Evolutionary conservation across 2,113 vertebrate species (phyloP).

Genomic region (Macquaria australasica): DNA sequence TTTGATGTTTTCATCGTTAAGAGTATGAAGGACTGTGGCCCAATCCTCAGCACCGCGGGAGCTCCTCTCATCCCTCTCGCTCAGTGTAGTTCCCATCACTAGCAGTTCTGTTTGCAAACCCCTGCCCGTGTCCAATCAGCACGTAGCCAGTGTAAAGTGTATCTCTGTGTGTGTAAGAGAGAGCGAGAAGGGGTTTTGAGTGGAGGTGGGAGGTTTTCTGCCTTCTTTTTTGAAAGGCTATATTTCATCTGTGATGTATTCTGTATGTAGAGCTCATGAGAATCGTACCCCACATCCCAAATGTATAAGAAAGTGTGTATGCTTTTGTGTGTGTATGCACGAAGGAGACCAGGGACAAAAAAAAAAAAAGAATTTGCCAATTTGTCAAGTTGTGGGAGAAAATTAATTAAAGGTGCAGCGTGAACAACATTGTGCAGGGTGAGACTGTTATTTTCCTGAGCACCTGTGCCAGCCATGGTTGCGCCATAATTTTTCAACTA

Average conservation of each 20-base stretch:
- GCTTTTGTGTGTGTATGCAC: neutral
- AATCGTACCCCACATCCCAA: conserved; percentile 21
- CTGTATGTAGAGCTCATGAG: conserved; percentile 45
- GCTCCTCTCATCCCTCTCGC: conserved; percentile 65
- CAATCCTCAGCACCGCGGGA: conserved; percentile 71
- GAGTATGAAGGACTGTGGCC: conserved; percentile 61
- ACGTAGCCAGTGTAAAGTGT: conserved; percentile 45
- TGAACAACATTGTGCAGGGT: neutral
- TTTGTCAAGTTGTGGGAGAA: neutral
- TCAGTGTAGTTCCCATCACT: conserved; percentile 60
- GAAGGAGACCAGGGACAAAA: neutral
- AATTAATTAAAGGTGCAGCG: conserved; percentile 13
- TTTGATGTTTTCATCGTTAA: conserved; percentile 56
- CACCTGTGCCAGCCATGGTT: neutral
- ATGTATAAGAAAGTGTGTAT: conserved; percentile 5
- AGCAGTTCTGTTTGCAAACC: conserved; percentile 71
- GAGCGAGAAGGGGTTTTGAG: conserved; percentile 19
- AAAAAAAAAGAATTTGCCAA: neutral
- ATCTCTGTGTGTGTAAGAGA: conserved; percentile 15
- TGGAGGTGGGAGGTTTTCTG: conserved; percentile 45
- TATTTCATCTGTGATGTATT: conserved; percentile 58
- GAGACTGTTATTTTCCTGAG: neutral
- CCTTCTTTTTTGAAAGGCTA: conserved; percentile 52
- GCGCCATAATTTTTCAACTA: neutral
- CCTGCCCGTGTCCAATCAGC: conserved; percentile 67